phyloP scores from a whole-genome alignment of 2,797 vertebrate species.

The Arnoldichthys spilopterus region DNA sequence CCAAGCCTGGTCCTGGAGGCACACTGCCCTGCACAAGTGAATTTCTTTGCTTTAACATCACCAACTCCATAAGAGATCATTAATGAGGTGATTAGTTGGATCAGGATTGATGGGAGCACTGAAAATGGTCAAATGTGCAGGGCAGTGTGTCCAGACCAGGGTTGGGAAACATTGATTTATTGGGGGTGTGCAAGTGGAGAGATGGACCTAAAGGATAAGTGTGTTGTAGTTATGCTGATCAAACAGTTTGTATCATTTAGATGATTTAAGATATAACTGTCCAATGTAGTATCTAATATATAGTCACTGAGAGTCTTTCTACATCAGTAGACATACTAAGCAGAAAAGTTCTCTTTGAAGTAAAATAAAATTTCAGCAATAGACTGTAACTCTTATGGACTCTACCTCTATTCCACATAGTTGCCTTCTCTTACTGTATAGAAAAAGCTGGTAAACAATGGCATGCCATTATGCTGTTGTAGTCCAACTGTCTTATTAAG shows the following conservation, averaged over 20 bases:
- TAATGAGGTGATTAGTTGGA: no score
- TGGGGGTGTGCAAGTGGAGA: constrained; percentile 3
- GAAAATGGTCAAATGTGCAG: no score
- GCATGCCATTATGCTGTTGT: not conserved
- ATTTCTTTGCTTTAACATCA: no score
- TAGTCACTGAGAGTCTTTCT: not conserved
- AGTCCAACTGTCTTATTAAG: not conserved
- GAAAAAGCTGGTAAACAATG: not conserved
- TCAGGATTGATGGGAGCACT: no score
- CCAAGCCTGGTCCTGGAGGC: no score
- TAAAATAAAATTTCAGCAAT: not conserved
- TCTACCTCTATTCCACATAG: no score
- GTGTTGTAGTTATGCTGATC: not conserved
- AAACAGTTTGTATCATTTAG: not conserved
- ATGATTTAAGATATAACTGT: not conserved
- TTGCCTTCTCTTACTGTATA: not conserved
- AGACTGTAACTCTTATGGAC: not conserved
- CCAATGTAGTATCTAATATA: not conserved
- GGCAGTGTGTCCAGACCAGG: no score
- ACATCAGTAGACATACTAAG: not conserved
- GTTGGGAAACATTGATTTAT: no score
- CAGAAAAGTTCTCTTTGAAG: not conserved
- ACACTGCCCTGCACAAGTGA: no score
- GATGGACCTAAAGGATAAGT: not conserved
- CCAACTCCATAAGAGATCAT: no score